Evolutionary conservation across 2,888 invertebrate species (phyloP).

Genomic region (Seladonia tumulorum): DNA sequence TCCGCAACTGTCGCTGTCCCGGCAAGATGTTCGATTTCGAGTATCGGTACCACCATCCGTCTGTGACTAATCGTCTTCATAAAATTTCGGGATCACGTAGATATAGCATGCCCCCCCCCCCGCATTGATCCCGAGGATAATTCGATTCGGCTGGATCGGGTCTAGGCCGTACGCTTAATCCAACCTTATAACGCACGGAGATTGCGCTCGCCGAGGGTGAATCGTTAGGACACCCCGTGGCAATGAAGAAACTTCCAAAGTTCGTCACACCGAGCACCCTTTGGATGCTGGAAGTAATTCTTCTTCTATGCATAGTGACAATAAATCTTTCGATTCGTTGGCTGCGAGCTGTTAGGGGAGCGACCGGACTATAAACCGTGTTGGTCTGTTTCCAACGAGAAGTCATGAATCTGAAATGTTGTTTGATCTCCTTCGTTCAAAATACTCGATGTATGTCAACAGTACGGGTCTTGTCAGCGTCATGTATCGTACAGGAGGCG

Average conservation of each 20-base stretch:
- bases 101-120: constrained; percentile 34
- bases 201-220: constrained; percentile 52
- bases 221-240: constrained; percentile 50
- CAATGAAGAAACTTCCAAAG: constrained; percentile 40
- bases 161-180: constrained; percentile 57
- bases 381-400: neutral
- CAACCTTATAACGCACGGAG: constrained; percentile 61
- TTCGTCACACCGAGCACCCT: constrained; percentile 60
- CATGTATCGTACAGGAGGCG: too few species aligned
- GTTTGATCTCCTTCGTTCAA: neutral
- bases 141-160: constrained; percentile 62
- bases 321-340: constrained; percentile 9
- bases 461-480: too few species aligned
- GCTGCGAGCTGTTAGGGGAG: constrained; percentile 6
- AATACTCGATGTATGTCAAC: too few species aligned
- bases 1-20: neutral
- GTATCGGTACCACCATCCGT: constrained; percentile 3
- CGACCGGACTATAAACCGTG: neutral
- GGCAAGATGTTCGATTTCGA: neutral
- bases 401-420: neutral
- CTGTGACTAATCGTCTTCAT: constrained; percentile 56
- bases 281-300: constrained; percentile 59
- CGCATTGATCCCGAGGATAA: constrained; percentile 68
- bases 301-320: constrained; percentile 28
- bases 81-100: constrained; percentile 64